Evolutionary conservation across 2,113 vertebrate genomes (phyloP).

Genomic region (Tonatia bakeri): DNA sequence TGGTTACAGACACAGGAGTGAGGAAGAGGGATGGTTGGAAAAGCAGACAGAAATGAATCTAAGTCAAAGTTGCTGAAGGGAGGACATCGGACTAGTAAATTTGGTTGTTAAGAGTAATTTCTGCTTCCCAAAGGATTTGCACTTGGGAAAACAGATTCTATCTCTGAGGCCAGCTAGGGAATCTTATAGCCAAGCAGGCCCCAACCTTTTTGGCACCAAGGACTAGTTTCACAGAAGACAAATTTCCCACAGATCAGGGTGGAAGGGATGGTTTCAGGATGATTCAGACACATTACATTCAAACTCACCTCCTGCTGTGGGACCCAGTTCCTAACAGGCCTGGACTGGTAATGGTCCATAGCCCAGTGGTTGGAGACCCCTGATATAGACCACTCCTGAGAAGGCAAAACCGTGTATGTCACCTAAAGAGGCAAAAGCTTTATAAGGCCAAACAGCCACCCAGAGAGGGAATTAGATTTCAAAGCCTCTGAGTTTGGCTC

Average conservation of each 20-base stretch:
- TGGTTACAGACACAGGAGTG: background rate
- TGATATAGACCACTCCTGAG: background rate
- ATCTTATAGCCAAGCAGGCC: background rate
- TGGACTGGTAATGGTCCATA: no score
- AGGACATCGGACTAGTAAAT: background rate
- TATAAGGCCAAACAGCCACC: background rate
- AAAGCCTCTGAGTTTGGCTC: background rate
- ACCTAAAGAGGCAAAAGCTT: background rate
- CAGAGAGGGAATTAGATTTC: constrained; percentile 31
- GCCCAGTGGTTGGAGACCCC: no score
- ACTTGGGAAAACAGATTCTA: constrained; percentile 1
- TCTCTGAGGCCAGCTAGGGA: background rate
- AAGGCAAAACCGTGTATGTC: background rate
- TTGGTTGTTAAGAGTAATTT: background rate
- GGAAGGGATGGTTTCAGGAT: no score
- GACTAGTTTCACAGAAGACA: no score
- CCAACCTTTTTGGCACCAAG: no score
- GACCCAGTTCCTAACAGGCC: no score
- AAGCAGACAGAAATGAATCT: background rate
- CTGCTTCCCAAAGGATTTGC: background rate
- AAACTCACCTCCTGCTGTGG: no score
- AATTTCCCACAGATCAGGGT: no score
- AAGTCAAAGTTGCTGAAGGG: background rate
- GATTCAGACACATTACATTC: no score
- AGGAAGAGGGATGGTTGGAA: background rate